A percentile compares a stretch with the other conserved stretches of the same genome.
Evolutionary conservation across 2,797 vertebrate genomes (phyloP).

Genomic region (Cossypha caffra): DNA sequence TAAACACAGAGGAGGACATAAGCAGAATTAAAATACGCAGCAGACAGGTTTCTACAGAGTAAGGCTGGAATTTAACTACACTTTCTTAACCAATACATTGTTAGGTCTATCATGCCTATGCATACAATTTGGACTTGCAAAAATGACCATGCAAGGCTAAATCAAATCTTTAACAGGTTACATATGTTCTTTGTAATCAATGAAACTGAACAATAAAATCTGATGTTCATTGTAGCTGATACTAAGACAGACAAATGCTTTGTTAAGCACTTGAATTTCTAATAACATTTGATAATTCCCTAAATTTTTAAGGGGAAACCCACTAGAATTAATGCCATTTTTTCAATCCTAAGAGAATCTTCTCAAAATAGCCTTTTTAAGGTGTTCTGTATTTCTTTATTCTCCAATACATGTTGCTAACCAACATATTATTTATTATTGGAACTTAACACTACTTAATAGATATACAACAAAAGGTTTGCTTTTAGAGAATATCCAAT

Average conservation of each 20-base stretch:
- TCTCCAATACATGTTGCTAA: background rate
- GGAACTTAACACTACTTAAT: background rate
- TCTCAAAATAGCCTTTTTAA: background rate
- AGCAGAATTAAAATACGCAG: slow-evolving; percentile 15
- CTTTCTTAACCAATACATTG: background rate
- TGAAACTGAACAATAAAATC: background rate
- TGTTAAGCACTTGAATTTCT: background rate
- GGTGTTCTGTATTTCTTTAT: background rate
- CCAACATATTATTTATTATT: background rate
- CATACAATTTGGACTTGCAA: background rate
- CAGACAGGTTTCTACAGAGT: background rate
- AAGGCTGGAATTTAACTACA: background rate
- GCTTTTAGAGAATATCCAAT: background rate
- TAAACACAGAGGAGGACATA: slow-evolving; percentile 46
- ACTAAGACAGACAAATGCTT: background rate
- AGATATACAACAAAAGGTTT: background rate
- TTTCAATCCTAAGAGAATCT: background rate
- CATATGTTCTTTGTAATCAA: background rate
- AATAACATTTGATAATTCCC: background rate
- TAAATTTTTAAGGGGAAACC: background rate
- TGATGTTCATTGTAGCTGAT: background rate
- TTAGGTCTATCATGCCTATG: background rate
- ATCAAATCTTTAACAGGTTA: background rate
- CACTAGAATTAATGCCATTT: background rate
- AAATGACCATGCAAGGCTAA: background rate